Evolutionary conservation across 2,797 vertebrate species (phyloP).

Genomic region (Lycodopsis pacificus): DNA sequence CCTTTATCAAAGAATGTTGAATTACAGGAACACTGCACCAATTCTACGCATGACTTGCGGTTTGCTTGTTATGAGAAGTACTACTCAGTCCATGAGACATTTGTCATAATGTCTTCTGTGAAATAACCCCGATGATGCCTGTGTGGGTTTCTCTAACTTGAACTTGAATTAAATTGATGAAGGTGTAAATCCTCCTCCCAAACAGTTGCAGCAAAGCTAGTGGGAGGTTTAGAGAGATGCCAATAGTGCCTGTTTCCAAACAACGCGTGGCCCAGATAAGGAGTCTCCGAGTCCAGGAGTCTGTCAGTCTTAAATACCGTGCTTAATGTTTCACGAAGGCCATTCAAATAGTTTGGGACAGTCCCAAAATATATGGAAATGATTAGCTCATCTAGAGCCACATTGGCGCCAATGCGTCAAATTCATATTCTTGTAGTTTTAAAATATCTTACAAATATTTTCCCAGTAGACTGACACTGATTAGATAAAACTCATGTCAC

Average conservation of each 20-base stretch:
- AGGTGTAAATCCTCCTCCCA: not conserved
- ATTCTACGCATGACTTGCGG: not conserved
- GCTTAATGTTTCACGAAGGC: not conserved
- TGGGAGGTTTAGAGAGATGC: not conserved
- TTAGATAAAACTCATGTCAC: not conserved
- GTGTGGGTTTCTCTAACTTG: not conserved
- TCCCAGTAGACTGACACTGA: not conserved
- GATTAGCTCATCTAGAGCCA: not conserved
- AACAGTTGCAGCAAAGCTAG: not conserved
- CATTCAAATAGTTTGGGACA: not conserved
- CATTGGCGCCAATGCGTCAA: not conserved
- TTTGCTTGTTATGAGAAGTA: not conserved
- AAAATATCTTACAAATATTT: not conserved
- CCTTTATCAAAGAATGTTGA: not conserved
- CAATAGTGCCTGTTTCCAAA: not conserved
- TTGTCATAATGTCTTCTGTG: not conserved
- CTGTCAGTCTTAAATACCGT: not conserved
- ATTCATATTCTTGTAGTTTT: not conserved
- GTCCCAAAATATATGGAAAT: conserved; percentile 4
- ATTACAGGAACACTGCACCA: not conserved
- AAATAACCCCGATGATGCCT: not conserved
- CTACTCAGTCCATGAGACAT: not conserved
- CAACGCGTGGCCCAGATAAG: not conserved
- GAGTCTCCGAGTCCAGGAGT: not conserved
- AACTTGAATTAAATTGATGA: not conserved